Evolutionary conservation across 2,797 vertebrate species (phyloP), one percentile per base, ranked within the genome.

Genomic region (Orientallactaga sibirica): DNA sequence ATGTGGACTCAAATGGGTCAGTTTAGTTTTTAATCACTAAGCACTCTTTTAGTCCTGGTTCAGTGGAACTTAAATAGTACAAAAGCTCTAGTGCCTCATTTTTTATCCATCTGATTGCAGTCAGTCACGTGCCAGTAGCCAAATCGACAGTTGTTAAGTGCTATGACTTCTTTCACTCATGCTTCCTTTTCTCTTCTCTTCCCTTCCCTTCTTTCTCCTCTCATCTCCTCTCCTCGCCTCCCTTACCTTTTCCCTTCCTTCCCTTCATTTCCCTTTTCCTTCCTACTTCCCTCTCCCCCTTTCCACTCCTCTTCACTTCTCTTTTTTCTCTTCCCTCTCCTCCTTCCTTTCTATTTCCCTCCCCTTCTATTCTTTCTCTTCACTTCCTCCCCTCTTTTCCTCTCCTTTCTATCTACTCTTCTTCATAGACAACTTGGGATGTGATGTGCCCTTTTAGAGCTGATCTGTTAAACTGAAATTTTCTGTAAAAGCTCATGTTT

Each of bases 281-380:
- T 16, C 15, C 25, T 11, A 6, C 27, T 29, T 22, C 0, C 27
- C 18, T 9, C 9, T 9, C 29, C 18, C 5, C 22, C 2, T 43
- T 6, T 58, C 10, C 6, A 12, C 18, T 6, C n/a, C 77, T 62
- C 1, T 64, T 58, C 61, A 7, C 5, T 24, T 24, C 14, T 16
- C 4, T 14, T 62, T 2, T 80, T 18, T 15, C 37, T 10, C 16
- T 3, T 66, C 11, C 43, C 7, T 55, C 18, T 25, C 1, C 20
- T 6, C 5, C 12, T 27, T 75, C 43, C 27, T 48, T 24, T 52
- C 1, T 76, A 3, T 24, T 10, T 8, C 15, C 16, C 0, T 1
- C 74, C 16, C 3, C 74, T 52, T 75, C 25, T 12, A 12, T 58
- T 16, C 55, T 58, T 58, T 58, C 43, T 27, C 27, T 52, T 76